phyloP scores from a whole-genome alignment of 2,113 vertebrate genomes.

The Mixornis gularis region DNA sequence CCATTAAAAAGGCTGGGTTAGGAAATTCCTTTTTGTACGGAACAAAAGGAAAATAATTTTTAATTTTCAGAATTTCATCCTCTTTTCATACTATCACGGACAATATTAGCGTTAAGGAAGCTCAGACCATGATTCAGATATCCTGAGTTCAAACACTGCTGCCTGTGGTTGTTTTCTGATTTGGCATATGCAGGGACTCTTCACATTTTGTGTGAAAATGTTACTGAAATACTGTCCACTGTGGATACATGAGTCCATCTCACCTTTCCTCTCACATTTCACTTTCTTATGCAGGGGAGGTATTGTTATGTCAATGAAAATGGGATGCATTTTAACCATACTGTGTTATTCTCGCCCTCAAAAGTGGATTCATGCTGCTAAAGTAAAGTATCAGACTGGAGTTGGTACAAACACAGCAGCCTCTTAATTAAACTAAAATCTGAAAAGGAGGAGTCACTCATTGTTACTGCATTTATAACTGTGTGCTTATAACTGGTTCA shows the following conservation, averaged over 20 bases:
- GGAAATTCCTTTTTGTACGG: not conserved
- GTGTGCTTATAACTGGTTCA: not conserved
- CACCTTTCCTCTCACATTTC: not conserved
- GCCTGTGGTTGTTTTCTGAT: not conserved
- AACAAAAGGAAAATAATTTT: not conserved
- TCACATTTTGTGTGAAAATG: not conserved
- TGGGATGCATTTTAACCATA: not conserved
- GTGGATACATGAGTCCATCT: not conserved
- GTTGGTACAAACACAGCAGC: not conserved
- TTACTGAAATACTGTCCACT: not conserved
- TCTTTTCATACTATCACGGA: accelerated
- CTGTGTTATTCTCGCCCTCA: not conserved
- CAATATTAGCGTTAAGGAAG: not conserved
- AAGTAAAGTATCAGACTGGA: not conserved
- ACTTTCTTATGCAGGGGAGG: not conserved
- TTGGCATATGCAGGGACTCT: not conserved
- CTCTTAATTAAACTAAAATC: not conserved
- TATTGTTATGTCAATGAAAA: not conserved
- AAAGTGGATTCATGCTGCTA: not conserved
- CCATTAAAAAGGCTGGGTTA: not conserved
- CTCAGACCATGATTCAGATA: not conserved
- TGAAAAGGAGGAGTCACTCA: not conserved
- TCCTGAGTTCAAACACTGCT: not conserved
- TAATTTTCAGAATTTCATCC: not conserved
- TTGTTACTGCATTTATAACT: not conserved